Evolutionary conservation across 2,888 invertebrate genomes (phyloP).

Genomic region (Lampropteryx suffumata): DNA sequence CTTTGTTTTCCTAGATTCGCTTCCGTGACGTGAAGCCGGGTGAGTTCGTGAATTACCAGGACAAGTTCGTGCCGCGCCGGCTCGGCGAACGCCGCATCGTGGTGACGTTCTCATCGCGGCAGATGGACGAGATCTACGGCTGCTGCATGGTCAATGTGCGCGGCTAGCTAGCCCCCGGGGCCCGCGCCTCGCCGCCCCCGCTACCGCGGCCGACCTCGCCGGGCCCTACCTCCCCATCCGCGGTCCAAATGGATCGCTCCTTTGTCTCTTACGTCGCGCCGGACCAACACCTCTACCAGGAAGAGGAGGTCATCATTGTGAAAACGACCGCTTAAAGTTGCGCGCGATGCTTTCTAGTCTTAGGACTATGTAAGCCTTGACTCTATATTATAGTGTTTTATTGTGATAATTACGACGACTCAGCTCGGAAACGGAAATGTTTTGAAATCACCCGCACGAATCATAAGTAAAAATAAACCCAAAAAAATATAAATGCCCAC

Average conservation of each 20-base stretch:
- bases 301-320: slow-evolving; percentile 69
- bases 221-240: slow-evolving; percentile 63
- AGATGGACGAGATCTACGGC: slow-evolving; percentile 85
- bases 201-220: slow-evolving; percentile 62
- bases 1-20: slow-evolving; percentile 58
- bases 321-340: slow-evolving; percentile 52
- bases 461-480: slow-evolving; percentile 55
- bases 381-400: slow-evolving; percentile 33
- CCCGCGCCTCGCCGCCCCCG: slow-evolving; percentile 72
- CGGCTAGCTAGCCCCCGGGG: slow-evolving; percentile 76
- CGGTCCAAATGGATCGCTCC: slow-evolving; percentile 67
- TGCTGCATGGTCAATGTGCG: slow-evolving; percentile 80
- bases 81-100: slow-evolving; percentile 85
- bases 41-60: slow-evolving; percentile 84
- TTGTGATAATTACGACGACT: slow-evolving; percentile 51
- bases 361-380: slow-evolving; percentile 24
- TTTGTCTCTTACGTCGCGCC: slow-evolving; percentile 62
- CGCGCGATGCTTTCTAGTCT: slow-evolving; percentile 31
- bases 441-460: slow-evolving; percentile 56
- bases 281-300: slow-evolving; percentile 67
- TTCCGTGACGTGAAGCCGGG: slow-evolving; percentile 85
- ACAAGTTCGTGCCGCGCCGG: slow-evolving; percentile 82
- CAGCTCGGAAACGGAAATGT: slow-evolving; percentile 63
- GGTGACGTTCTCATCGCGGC: slow-evolving; percentile 85
- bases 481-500: slow-evolving; percentile 58